Base-by-base conservation (phyloP, 1,140 invertebrate species). In the Aphelenchoides fujianensis region DNA sequence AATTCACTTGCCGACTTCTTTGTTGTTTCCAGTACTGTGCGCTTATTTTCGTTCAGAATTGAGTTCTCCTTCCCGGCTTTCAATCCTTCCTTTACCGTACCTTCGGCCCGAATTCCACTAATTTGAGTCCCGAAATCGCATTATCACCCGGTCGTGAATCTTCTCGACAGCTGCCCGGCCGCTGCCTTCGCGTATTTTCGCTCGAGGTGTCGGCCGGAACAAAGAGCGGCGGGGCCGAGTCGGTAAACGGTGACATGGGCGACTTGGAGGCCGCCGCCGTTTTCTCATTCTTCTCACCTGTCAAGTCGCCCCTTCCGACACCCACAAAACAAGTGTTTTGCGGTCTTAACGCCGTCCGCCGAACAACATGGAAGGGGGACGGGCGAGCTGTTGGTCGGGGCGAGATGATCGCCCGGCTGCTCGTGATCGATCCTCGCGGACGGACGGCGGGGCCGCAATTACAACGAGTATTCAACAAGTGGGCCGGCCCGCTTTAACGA, bases 261-360 rank as follows among this genome's bases (percentile, higher is more conserved):
- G 41, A n/a, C n/a, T 23, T 48, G 23, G 41, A 48, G 41, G 41
- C 41, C 41, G 41, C n/a, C n/a, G n/a, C 41, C 41, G 41, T 48
- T 48, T 48, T 48, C 41, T 48, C 41, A 48, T 48, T 48, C 41
- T 48, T 48, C 41, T 48, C 41, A 48, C 41, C 41, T 48, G 41
- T 48, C 41, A 48, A 48, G 12, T 48, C 23, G 41, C 12, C 41
- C 41, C 23, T 48, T 48, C 41, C 41, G 41, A 23, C 41, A 48
- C 41, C 41, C 41, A 48, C 41, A 48, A 48, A 48, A 48, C 41
- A 48, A 12, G 12, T 48, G 41, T 48, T 48, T 48, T 48, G 41
- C 41, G 41, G 41, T 48, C 41, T 48, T 48, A n/a, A n/a, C n/a
- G 41, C 23, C 41, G 41, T 48, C 41, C 23, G 41, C 23, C 41